Evolutionary conservation across 2,113 vertebrate species (phyloP), one percentile per base, ranked within the genome.

Genomic region (Hippocampus comes): DNA sequence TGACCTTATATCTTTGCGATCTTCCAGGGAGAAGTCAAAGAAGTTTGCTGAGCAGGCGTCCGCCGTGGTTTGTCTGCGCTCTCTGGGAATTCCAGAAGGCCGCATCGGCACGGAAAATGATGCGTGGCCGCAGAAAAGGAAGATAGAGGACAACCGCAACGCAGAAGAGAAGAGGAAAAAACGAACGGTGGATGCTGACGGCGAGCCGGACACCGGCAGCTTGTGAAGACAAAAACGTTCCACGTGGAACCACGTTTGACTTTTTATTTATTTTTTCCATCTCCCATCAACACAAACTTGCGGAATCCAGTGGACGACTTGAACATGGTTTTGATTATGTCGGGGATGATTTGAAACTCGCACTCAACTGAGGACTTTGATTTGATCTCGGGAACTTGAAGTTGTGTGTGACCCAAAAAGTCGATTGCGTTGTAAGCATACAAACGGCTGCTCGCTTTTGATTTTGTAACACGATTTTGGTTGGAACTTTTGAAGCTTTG

Each of bases 21-120:
- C 75, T 79, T 74, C 46, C 86, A 99, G 97, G 97, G 96, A 99
- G 82, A 99, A 99, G 85, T 98, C 97, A 0, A 99, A 99, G 92
- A 98, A 97, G 67, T 92, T 95, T 67, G 97, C 97, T 0, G 96
- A 99, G 53, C 97, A 99, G 82, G 93, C 96, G 20, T 94, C 97
- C 0, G 96, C 97, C 68, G 83, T 98, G 2, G 96, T 97, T 21
- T 98, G 96, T 71, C 91, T 99, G 68, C 92, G 95, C 41, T 88
- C 92, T 0, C 67, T 94, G 46, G 95, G 94, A 2, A 75, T 98
- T 17, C 94, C 95, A 0, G 96, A 97, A 82, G 96, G 96, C 15
- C 95, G 88, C 4, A 73, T 93, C 20, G 90, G 90, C 20, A 94
- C 96, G 76, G 91, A 88, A 41, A 91, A 93, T 75, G 91, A 78